A percentile compares a stretch with the other conserved stretches of the same genome.
phyloP scores from a whole-genome alignment of 2,888 invertebrate species.

The Ichneumoninae sp. region DNA sequence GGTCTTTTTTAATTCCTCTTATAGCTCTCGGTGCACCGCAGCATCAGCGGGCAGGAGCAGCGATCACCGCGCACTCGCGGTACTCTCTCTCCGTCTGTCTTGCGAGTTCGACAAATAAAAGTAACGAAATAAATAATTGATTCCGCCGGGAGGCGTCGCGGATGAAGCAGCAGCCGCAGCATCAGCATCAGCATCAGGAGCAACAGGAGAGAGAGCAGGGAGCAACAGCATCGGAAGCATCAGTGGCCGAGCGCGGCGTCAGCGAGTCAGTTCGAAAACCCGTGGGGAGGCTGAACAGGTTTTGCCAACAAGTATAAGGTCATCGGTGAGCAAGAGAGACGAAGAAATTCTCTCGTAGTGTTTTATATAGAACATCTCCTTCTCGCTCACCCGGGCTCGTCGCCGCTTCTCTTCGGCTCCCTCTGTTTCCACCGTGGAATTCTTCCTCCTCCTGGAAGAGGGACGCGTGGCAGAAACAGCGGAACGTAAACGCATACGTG shows the following conservation, averaged over 20 bases:
- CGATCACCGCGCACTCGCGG: slow-evolving; percentile 33
- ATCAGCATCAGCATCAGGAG: slow-evolving; percentile 24
- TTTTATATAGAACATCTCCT: slow-evolving; percentile 16
- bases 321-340: slow-evolving; percentile 77
- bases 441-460: slow-evolving; percentile 24
- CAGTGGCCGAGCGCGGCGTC: slow-evolving; percentile 60
- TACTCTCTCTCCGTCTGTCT: not conserved
- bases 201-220: slow-evolving; percentile 34
- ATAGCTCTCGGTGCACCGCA: slow-evolving; percentile 52
- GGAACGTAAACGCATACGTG: slow-evolving; percentile 49
- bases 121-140: slow-evolving; percentile 84
- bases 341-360: slow-evolving; percentile 50
- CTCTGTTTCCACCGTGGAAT: slow-evolving; percentile 46
- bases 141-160: slow-evolving; percentile 81
- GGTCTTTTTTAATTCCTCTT: slow-evolving; percentile 49
- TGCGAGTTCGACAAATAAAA: slow-evolving; percentile 78
- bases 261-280: slow-evolving; percentile 61
- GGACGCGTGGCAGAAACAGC: slow-evolving; percentile 64
- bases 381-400: slow-evolving; percentile 19
- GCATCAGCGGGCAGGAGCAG: slow-evolving; percentile 43
- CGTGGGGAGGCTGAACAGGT: slow-evolving; percentile 82
- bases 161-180: slow-evolving; percentile 69
- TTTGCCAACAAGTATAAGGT: slow-evolving; percentile 81
- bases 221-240: slow-evolving; percentile 60
- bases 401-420: slow-evolving; percentile 41